Percentiles rank a stretch among this genome's conserved stretches.
These are phyloP conservation scores for Lordiphosa fenestrarum DNA, from an alignment of 2,888 invertebrate genomes.

Conservation along the genomic window DNA sequence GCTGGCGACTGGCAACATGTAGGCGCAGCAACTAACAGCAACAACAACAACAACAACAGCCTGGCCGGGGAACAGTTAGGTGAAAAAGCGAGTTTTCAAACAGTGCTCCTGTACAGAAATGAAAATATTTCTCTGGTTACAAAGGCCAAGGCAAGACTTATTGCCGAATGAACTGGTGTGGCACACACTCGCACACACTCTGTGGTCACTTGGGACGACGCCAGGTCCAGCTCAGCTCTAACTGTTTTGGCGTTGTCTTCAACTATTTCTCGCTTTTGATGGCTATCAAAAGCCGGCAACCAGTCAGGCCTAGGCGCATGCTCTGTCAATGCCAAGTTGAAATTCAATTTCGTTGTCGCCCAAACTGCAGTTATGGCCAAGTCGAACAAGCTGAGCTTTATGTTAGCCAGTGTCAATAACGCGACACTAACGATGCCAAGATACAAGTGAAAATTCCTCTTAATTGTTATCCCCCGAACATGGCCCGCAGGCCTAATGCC, in stretches of 20 bases:
- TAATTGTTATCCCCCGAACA: conserved; percentile 7
- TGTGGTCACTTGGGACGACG: conserved; percentile 7
- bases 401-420: conserved; percentile 11
- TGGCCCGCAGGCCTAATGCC: not conserved
- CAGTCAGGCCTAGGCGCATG: conserved; percentile 7
- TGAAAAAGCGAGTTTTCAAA: conserved; percentile 12
- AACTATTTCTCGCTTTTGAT: conserved; percentile 12
- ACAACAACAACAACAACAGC: not conserved
- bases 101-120: conserved; percentile 11
- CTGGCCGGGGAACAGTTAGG: conserved; percentile 9
- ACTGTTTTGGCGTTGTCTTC: conserved; percentile 10
- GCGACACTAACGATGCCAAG: conserved; percentile 12
- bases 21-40: conserved; percentile 2
- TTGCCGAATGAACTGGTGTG: conserved; percentile 9
- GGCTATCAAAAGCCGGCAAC: conserved; percentile 9
- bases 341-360: conserved; percentile 14
- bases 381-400: conserved; percentile 12
- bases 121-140: conserved; percentile 9
- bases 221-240: conserved; percentile 5
- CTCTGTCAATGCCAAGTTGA: conserved; percentile 12
- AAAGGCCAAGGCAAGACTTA: conserved; percentile 14
- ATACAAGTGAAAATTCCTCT: conserved; percentile 10
- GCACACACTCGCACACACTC: conserved; percentile 1
- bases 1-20: conserved; percentile 10
- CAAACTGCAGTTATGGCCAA: conserved; percentile 13